A percentile compares a stretch with the other conserved stretches of the same genome.
These are phyloP conservation scores for Pelochelys cantorii DNA, from an alignment of 2,797 vertebrate species.

Conservation along the genomic window DNA sequence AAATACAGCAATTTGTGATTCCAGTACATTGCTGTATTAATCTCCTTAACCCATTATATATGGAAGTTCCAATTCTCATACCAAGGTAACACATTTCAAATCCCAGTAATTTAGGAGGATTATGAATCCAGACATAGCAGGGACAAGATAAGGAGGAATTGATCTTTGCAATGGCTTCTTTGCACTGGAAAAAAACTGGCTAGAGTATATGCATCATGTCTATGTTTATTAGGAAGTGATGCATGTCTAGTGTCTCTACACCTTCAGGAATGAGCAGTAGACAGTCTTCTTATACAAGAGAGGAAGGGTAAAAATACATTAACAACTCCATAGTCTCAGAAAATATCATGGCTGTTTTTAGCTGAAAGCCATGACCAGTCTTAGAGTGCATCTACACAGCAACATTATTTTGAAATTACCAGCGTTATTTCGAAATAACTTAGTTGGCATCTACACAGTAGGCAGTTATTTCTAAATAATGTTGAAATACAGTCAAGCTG, in stretches of 20 bases:
- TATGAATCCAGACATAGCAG: not conserved
- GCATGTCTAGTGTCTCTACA: not conserved
- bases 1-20: constrained; percentile 59
- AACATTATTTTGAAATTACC: no score
- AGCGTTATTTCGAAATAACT: no score
- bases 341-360: not conserved
- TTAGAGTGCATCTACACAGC: no score
- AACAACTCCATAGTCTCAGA: not conserved
- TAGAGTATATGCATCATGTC: not conserved
- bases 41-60: constrained; percentile 62
- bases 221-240: not conserved
- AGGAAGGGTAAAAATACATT: not conserved
- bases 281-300: not conserved
- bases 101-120: constrained; percentile 35
- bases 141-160: not conserved
- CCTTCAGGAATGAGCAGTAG: not conserved
- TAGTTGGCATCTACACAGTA: no score
- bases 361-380: no score
- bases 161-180: constrained; percentile 21
- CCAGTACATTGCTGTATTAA: constrained; percentile 55
- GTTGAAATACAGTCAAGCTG: no score
- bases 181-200: not conserved
- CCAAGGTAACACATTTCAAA: constrained; percentile 48
- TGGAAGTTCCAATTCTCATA: constrained; percentile 59
- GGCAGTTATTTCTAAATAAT: no score